A percentile compares a stretch with the other conserved stretches of the same genome.
phyloP scores from a whole-genome alignment of 2,113 vertebrate genomes.

The Pteronura brasiliensis region DNA sequence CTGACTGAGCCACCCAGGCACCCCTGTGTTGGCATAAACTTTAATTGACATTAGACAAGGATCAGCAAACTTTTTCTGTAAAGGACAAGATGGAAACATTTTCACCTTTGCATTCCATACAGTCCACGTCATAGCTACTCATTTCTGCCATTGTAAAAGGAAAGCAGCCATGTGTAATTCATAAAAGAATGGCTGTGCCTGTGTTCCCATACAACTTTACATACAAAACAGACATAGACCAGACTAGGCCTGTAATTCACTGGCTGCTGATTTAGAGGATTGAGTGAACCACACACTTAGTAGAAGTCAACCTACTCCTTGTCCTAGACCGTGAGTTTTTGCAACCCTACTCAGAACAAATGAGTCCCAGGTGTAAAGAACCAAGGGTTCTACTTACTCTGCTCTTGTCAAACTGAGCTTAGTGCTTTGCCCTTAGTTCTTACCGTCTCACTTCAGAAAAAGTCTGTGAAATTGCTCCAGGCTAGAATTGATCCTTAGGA shows the following conservation, averaged over 20 bases:
- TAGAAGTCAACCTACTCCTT: neutral
- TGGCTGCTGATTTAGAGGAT: neutral
- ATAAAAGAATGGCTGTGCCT: neutral
- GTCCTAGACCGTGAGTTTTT: neutral
- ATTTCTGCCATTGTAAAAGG: neutral
- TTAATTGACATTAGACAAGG: neutral
- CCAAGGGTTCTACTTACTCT: neutral
- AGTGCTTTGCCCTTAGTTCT: neutral
- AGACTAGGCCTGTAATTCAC: neutral
- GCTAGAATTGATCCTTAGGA: neutral
- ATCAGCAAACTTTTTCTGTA: neutral
- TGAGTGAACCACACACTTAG: neutral
- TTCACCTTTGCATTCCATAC: neutral
- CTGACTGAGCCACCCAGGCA: neutral
- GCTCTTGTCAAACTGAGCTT: neutral
- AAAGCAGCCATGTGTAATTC: neutral
- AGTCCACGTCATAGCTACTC: neutral
- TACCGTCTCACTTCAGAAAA: neutral
- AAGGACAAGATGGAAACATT: neutral
- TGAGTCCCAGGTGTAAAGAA: neutral
- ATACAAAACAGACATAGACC: neutral
- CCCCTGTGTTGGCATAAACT: neutral
- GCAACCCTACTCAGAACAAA: neutral
- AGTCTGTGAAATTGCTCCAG: neutral
- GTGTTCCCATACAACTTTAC: neutral